Base-by-base conservation (phyloP, 2,113 vertebrate genomes). In the Entomyzon cyanotis region DNA sequence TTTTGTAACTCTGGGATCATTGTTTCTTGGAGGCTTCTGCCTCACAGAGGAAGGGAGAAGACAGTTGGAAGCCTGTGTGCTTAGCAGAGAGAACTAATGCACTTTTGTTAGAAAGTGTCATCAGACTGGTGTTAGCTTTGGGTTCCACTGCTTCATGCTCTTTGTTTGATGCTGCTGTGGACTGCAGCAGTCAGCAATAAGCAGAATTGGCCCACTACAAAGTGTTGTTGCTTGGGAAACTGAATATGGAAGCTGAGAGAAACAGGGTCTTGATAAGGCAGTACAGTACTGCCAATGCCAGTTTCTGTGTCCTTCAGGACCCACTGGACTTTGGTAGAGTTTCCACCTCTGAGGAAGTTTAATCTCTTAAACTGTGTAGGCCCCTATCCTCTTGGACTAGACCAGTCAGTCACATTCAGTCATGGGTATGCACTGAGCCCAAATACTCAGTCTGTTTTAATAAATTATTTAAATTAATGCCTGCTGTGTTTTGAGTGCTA, bases 201-300 rank as follows among this genome's bases (percentile, higher is more conserved):
- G 30, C 4, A 74, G 25, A 80, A 24, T 13, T n/a, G 39, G 11
- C 50, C 11, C 7, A 47, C 46, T 22, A 25, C 10, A 19, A 74
- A 75, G 24, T 25, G 18, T 3, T 37, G 41, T 52, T 19, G 10
- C 14, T 65, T 63, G 35, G 33, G 28, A 67, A 67, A 33, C 6
- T n/a, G 42, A 62, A 12, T 1, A 2, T 16, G 35, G 12, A 76
- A 94, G 12, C 19, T 71, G 58, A 55, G 27, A 63, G 62, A 64
- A 92, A 59, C 0, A 3, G 46, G 17, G 5, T 53, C 33, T 63
- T 78, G 52, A 42, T 62, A 11, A 90, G 59, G 24, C 0, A 0
- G 8, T 85, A 44, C 10, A 16, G 10, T 37, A 42, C 10, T 47
- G n/a, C 9, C 8, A 19, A 4, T 74, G 39, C 3, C 31, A 39